Conservation (phyloP, 35 echinoderm and acorn worm genomes). For the Hemicentrotus pulcherrimus region DNA sequence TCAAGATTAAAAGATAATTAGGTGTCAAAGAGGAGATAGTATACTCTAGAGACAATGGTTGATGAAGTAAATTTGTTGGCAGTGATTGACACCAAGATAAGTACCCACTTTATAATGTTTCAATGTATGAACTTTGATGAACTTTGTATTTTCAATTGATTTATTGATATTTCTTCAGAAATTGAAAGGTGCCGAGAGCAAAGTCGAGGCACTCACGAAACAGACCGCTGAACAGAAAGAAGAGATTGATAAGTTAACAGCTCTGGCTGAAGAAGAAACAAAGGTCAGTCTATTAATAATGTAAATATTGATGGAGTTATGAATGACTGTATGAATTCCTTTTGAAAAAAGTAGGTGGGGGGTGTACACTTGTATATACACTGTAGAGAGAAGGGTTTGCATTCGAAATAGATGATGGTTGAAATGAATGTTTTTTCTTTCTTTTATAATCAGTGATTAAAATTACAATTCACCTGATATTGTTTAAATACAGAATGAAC, state of each 20-base stretch:
- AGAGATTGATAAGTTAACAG: slow-evolving; percentile 80
- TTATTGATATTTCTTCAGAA: slow-evolving; percentile 52
- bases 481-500: too few species aligned
- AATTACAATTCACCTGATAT: too few species aligned
- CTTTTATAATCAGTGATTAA: too few species aligned
- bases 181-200: slow-evolving; percentile 83
- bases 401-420: too few species aligned
- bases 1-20: not conserved
- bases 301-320: too few species aligned
- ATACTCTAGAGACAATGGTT: not conserved
- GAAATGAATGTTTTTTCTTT: too few species aligned
- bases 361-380: too few species aligned
- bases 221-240: slow-evolving; percentile 67
- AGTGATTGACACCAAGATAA: not conserved
- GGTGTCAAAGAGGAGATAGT: not conserved
- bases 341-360: too few species aligned
- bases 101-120: not conserved
- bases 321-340: too few species aligned
- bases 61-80: not conserved
- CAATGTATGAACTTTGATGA: not conserved
- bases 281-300: slow-evolving; percentile 52
- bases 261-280: slow-evolving; percentile 66
- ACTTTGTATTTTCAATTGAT: not conserved
- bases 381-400: too few species aligned
- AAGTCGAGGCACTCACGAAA: slow-evolving; percentile 72